Evolutionary conservation across 2,888 invertebrate genomes (phyloP).

Genomic region (Microdon myrmicae): DNA sequence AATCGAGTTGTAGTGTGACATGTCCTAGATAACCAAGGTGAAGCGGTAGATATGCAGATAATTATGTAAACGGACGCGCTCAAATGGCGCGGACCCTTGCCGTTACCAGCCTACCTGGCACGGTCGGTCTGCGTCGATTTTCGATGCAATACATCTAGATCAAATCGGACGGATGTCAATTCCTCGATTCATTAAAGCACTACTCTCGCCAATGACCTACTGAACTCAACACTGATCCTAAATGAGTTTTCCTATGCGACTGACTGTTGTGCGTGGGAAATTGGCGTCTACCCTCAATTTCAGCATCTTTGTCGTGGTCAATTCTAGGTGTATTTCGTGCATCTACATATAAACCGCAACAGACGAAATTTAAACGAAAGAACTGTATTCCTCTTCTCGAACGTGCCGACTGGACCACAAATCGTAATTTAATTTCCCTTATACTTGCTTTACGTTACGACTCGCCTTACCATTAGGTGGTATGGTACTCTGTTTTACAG

Average conservation of each 20-base stretch:
- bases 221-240: slow-evolving; percentile 29
- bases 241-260: slow-evolving; percentile 13
- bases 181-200: slow-evolving; percentile 47
- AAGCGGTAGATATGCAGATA: slow-evolving; percentile 21
- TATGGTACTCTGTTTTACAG: slow-evolving; percentile 37
- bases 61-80: slow-evolving; percentile 22
- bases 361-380: slow-evolving; percentile 14
- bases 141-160: slow-evolving; percentile 33
- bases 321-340: slow-evolving; percentile 25
- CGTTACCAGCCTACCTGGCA: slow-evolving; percentile 33
- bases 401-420: slow-evolving; percentile 30
- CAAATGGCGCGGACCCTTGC: slow-evolving; percentile 3
- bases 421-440: slow-evolving; percentile 18
- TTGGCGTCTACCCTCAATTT: too few species aligned
- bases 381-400: slow-evolving; percentile 15
- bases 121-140: too few species aligned
- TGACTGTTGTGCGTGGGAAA: slow-evolving; percentile 36
- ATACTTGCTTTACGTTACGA: too few species aligned
- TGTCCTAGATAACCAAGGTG: slow-evolving; percentile 40
- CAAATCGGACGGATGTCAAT: too few species aligned
- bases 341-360: slow-evolving; percentile 36
- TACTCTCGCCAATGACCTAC: slow-evolving; percentile 46
- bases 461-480: too few species aligned
- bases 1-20: slow-evolving; percentile 42
- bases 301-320: slow-evolving; percentile 18